These are phyloP conservation scores for Bradypodion pumilum DNA, from an alignment of 2,797 vertebrate species.

Conservation along the genomic window DNA sequence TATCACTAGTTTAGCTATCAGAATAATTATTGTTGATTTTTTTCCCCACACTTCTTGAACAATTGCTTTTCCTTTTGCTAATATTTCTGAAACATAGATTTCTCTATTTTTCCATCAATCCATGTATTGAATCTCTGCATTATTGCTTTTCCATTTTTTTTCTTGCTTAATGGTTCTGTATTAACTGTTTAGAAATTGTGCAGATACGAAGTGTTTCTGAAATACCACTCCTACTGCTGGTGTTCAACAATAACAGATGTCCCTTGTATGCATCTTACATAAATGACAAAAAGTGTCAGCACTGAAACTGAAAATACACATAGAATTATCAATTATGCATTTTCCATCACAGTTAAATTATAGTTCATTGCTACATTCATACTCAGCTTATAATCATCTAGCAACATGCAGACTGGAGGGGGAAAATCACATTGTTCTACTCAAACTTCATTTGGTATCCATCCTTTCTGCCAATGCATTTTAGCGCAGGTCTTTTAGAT, in stretches of 20 bases:
- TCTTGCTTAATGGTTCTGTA: background rate
- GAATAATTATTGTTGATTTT: background rate
- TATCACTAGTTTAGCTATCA: background rate
- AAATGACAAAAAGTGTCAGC: background rate
- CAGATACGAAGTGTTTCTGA: background rate
- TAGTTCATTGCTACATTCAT: background rate
- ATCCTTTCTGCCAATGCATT: slow-evolving; percentile 28
- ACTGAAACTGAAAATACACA: background rate
- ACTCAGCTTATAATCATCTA: slow-evolving; percentile 23
- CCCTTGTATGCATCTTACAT: too few relatives aligned
- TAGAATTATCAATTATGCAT: accelerated
- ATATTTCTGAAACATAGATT: background rate
- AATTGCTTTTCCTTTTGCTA: background rate
- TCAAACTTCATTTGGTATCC: slow-evolving; percentile 41
- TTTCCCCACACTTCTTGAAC: background rate
- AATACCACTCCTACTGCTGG: too few relatives aligned
- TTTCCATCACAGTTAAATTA: background rate
- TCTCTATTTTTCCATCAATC: background rate
- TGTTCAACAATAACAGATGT: background rate
- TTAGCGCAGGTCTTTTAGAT: slow-evolving; percentile 46
- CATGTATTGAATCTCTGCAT: background rate
- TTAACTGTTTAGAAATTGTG: background rate
- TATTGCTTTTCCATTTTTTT: background rate
- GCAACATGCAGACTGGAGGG: background rate
- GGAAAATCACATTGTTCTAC: slow-evolving; percentile 41